A percentile compares a stretch with the other conserved stretches of the same genome.
These are phyloP conservation scores for Chloroclysta siterata DNA, from an alignment of 2,888 invertebrate genomes.

Conservation along the genomic window DNA sequence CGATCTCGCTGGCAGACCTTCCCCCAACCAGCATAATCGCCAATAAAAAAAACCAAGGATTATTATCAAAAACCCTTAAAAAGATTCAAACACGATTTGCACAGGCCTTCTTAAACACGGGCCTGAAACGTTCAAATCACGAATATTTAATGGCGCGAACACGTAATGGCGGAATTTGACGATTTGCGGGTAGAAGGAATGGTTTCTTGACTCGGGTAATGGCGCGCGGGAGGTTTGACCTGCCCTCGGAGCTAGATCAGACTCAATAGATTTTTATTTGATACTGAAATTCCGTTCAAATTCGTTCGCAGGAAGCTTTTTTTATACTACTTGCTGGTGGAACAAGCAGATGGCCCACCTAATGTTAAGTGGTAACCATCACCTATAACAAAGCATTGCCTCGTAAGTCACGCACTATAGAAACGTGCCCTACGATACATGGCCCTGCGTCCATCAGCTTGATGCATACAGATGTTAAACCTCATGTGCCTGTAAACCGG, in stretches of 20 bases:
- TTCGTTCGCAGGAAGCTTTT: no score
- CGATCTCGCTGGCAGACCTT: background rate
- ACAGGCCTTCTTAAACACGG: conserved; percentile 14
- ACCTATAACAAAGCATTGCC: no score
- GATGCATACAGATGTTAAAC: no score
- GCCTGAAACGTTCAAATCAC: conserved; percentile 23
- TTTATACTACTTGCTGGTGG: no score
- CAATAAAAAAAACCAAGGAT: background rate
- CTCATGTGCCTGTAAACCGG: no score
- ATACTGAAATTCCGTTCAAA: background rate
- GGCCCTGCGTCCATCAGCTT: no score
- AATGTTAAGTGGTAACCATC: no score
- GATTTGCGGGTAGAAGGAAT: conserved; percentile 36
- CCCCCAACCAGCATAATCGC: background rate
- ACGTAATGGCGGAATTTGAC: conserved; percentile 39
- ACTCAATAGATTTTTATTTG: background rate
- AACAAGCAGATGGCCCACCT: no score
- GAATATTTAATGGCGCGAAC: conserved; percentile 44
- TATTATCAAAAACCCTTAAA: conserved; percentile 4
- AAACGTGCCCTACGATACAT: no score
- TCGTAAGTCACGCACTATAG: no score
- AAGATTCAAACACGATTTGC: conserved; percentile 7
- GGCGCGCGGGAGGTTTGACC: conserved; percentile 35
- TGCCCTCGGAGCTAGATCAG: background rate
- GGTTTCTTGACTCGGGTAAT: conserved; percentile 39